Conservation (phyloP, 2,797 vertebrate species). For the Danio choprae region DNA sequence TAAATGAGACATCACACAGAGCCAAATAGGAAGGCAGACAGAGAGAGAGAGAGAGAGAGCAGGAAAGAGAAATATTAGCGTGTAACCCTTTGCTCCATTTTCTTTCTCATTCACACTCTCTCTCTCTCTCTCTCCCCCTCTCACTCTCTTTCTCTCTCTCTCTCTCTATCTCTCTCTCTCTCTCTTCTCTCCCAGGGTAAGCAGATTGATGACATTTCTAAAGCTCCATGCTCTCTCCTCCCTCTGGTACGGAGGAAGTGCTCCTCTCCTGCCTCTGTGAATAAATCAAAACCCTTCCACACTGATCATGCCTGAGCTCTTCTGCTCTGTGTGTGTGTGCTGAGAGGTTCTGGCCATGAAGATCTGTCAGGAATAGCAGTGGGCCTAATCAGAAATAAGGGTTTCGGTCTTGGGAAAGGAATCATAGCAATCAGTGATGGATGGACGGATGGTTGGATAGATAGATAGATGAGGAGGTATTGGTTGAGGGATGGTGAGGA, state of each 20-base stretch:
- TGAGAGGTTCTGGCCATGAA: constrained; percentile 32
- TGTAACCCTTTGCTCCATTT: constrained; percentile 24
- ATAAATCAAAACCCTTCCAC: constrained; percentile 54
- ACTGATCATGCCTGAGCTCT: constrained; percentile 46
- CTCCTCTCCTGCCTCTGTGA: constrained; percentile 39
- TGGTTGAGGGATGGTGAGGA: constrained; percentile 22
- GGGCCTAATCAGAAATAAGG: constrained; percentile 39
- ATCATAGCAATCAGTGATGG: constrained; percentile 20
- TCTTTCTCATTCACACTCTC: background rate
- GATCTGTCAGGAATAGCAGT: constrained; percentile 11
- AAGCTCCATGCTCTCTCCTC: constrained; percentile 44
- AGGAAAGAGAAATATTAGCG: constrained; percentile 41
- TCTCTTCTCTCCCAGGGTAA: constrained; percentile 15
- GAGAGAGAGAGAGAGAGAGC: constrained; percentile 1
- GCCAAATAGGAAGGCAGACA: constrained; percentile 18
- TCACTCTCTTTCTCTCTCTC: background rate
- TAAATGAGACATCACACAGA: constrained; percentile 39
- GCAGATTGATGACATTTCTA: constrained; percentile 64
- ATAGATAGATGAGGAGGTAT: constrained; percentile 9
- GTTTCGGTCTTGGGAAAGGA: constrained; percentile 18
- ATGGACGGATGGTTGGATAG: constrained; percentile 18
- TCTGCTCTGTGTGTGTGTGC: constrained; percentile 31
- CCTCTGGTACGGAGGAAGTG: constrained; percentile 41
- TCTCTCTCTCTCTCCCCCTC: background rate
- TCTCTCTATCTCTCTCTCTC: background rate